Base-by-base conservation (phyloP, 2,888 invertebrate genomes). In the Perizoma flavofasciatum region DNA sequence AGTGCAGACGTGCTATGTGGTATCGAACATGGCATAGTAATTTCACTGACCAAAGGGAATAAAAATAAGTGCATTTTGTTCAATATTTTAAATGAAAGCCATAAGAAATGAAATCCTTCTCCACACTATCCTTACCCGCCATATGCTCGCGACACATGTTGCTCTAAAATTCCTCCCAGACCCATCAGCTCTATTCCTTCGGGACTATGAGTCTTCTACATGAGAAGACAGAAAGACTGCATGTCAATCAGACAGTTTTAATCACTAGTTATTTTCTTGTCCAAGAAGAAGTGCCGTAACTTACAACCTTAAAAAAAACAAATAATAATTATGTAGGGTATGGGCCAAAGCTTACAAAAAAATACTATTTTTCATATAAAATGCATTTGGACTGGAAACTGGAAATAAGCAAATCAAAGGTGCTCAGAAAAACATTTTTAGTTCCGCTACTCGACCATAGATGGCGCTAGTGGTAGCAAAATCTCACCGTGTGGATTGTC, bases 371-470 rank as follows among this genome's bases (percentile, higher is more conserved):
- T n/a, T n/a, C n/a, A n/a, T n/a, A n/a, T n/a, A n/a, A 22, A 22
- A 22, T 22, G 22, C 22, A 22, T 22, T 2, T 22, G 22, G 3
- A 22, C 22, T 3, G 22, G 3, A 22, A 22, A 2, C 22, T 22
- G 22, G 22, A 37, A 37, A 40, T 44, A 1, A 32, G 5, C n/a
- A n/a, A n/a, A n/a, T n/a, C n/a, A n/a, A n/a, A 34, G 5, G 33
- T 45, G 37, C 45, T 39, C 9, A 9, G 9, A n/a, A 7, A 11
- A 49, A 39, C 2, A n/a, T 48, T 55, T 52, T 54, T 75, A 82
- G 84, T 88, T 80, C 70, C 47, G 85, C 90, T 89, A 90, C 87
- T 86, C 81, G 76, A 63, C 69, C 68, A 73, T 8, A 90, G 90
- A 87, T 89, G 90, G 88, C 89, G 88, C 67, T 77, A 78, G 71